These are phyloP conservation scores for Orientallactaga sibirica DNA, from an alignment of 2,797 vertebrate species.

Conservation along the genomic window DNA sequence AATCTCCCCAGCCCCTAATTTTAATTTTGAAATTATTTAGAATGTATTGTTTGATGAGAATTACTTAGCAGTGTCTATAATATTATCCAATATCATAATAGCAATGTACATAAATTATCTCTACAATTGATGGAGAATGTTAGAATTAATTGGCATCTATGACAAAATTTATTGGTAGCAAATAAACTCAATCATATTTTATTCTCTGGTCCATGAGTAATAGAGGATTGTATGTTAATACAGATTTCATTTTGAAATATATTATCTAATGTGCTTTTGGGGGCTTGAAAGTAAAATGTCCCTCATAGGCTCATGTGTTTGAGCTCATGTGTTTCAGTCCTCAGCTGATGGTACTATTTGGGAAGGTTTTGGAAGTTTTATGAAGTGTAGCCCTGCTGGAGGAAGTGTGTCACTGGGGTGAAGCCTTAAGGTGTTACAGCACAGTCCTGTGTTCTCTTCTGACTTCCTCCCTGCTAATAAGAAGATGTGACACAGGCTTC, in stretches of 20 bases:
- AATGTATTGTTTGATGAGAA: slow-evolving; percentile 1
- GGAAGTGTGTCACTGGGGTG: too few species aligned
- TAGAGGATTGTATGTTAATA: background rate
- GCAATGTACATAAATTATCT: slow-evolving; percentile 1
- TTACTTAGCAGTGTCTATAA: background rate
- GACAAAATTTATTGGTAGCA: slow-evolving; percentile 20
- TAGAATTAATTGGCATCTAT: background rate
- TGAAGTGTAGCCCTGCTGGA: too few species aligned
- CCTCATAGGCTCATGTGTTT: too few species aligned
- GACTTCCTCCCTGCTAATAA: too few species aligned
- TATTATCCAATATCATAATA: background rate
- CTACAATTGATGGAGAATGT: background rate
- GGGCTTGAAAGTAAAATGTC: too few species aligned
- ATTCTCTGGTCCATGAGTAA: background rate
- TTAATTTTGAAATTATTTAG: slow-evolving; percentile 54
- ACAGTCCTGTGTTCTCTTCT: too few species aligned
- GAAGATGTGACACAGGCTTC: too few species aligned
- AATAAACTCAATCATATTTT: slow-evolving; percentile 20
- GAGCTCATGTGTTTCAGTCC: too few species aligned
- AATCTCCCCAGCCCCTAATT: too few species aligned
- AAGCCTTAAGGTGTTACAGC: too few species aligned
- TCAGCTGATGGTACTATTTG: too few species aligned
- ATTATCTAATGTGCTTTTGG: background rate
- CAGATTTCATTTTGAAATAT: slow-evolving; percentile 5
- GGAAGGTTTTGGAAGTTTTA: too few species aligned